phyloP scores from a whole-genome alignment of 2,888 invertebrate species.

The Amitus sp. region DNA sequence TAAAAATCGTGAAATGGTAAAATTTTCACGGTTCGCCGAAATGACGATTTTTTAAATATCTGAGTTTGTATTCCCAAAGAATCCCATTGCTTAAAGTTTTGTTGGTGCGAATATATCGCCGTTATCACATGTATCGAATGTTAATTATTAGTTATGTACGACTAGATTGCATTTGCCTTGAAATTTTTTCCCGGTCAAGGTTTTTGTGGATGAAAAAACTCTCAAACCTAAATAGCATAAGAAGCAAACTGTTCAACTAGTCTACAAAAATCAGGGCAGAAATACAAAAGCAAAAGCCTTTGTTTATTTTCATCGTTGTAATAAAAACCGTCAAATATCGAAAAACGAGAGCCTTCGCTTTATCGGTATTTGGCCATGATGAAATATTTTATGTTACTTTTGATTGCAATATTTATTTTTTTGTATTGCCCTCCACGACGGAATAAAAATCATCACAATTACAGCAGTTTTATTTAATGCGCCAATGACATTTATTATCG shows the following conservation, averaged over 20 bases:
- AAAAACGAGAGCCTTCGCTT: neutral
- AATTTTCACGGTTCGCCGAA: too few species aligned
- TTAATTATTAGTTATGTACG: neutral
- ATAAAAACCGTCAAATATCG: neutral
- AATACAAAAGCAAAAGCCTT: slow-evolving; percentile 28
- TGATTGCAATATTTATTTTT: neutral
- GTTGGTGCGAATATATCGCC: slow-evolving; percentile 4
- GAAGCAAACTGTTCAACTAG: slow-evolving; percentile 23
- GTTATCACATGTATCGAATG: neutral
- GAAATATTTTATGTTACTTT: neutral
- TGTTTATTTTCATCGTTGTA: slow-evolving; percentile 16
- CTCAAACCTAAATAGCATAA: too few species aligned
- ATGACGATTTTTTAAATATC: neutral
- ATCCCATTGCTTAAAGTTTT: neutral
- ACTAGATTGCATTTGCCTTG: neutral
- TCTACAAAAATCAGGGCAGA: slow-evolving; percentile 33
- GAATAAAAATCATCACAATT: too few species aligned
- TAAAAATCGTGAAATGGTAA: too few species aligned
- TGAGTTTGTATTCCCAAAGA: slow-evolving; percentile 2
- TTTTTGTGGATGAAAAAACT: too few species aligned
- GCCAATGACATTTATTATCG: too few species aligned
- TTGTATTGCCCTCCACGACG: too few species aligned
- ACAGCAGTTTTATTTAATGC: too few species aligned
- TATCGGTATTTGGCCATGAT: neutral
- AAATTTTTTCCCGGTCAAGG: too few species aligned